Evolutionary conservation across 1,140 invertebrate species (phyloP), one percentile per base, ranked within the genome.

Genomic region (Bombus soroeensis): DNA sequence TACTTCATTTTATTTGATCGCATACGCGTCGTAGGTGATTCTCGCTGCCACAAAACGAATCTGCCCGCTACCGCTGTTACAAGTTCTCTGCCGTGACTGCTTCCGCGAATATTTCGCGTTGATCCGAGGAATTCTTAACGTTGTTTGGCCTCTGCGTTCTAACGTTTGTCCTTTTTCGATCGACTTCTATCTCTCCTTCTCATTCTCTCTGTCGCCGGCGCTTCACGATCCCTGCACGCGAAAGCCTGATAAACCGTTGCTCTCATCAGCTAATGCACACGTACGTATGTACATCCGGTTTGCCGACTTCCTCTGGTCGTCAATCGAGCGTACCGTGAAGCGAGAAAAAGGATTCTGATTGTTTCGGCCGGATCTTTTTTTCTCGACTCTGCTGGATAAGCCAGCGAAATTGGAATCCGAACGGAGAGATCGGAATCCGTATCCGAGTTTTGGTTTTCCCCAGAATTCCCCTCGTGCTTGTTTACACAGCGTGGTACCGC

Each of bases 201-300:
- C 43, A 18, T 47, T 47, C 12, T 22, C 18, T 28, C 34, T 13
- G 12, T 9, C 62, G 18, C 8, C 64, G 59, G 83, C 53, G 76
- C 53, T 43, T 62, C 28, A n/a, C 12, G 3, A 75, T 70, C 80
- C n/a, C 59, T 66, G 79, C 64, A 15, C 75, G 76, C 72, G 41
- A 71, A 70, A 73, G 39, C 74, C 76, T 53, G 81, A 89, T 87
- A 76, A 90, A 87, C 77, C 81, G 79, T 76, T 74, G 62, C 59
- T 62, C 85, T 90, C 89, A 90, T 90, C 89, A 89, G 81, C 88
- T 90, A 90, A 89, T 90, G 88, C 78, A 81, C 81, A 68, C 43
- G 39, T 70, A 73, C 34, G 32, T 34, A 66, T n/a, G 62, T 18
- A 34, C 66, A 25, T 85, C 71, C 57, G 47, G 74, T 87, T 82